Percentiles rank a stretch among this genome's conserved stretches.
These are phyloP conservation scores for Bolborhynchus lineola DNA, from an alignment of 2,113 vertebrate species.

Conservation along the genomic window DNA sequence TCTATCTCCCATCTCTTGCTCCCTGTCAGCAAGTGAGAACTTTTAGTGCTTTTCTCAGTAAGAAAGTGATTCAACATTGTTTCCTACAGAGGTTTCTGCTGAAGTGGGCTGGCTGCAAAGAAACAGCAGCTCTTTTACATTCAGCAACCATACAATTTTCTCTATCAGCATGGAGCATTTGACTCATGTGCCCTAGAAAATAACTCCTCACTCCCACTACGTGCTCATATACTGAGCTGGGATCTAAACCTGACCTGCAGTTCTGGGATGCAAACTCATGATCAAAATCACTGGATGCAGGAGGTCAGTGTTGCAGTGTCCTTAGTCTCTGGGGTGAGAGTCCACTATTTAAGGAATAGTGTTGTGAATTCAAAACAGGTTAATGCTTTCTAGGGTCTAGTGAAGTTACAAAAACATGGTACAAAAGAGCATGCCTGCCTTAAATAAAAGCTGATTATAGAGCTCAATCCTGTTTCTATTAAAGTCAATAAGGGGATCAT, in stretches of 20 bases:
- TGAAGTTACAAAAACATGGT: constrained; percentile 12
- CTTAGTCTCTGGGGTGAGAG: not conserved
- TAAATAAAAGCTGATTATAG: constrained; percentile 33
- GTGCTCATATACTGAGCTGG: not conserved
- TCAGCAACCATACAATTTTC: constrained; percentile 38
- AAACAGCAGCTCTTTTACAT: constrained; percentile 1
- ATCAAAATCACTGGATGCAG: not conserved
- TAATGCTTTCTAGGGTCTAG: constrained; percentile 34
- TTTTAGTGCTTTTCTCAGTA: not conserved
- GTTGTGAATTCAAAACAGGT: not conserved
- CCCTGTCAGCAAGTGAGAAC: not conserved
- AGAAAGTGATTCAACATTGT: not conserved
- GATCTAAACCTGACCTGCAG: constrained; percentile 16
- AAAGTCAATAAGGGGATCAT: not conserved
- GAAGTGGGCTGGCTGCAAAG: not conserved
- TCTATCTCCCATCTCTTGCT: not conserved
- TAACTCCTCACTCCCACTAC: constrained; percentile 23
- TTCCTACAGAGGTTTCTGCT: constrained; percentile 8
- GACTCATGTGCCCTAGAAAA: constrained; percentile 34
- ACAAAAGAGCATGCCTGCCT: constrained; percentile 9
- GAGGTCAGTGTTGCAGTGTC: not conserved
- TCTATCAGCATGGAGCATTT: constrained; percentile 31
- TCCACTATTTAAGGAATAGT: constrained; percentile 10
- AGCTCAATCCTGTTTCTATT: constrained; percentile 26
- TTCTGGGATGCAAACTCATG: constrained; percentile 29